A percentile compares a stretch with the other conserved stretches of the same genome.
Evolutionary conservation across 2,113 vertebrate genomes (phyloP).

Genomic region (Ariopsis seemanni): DNA sequence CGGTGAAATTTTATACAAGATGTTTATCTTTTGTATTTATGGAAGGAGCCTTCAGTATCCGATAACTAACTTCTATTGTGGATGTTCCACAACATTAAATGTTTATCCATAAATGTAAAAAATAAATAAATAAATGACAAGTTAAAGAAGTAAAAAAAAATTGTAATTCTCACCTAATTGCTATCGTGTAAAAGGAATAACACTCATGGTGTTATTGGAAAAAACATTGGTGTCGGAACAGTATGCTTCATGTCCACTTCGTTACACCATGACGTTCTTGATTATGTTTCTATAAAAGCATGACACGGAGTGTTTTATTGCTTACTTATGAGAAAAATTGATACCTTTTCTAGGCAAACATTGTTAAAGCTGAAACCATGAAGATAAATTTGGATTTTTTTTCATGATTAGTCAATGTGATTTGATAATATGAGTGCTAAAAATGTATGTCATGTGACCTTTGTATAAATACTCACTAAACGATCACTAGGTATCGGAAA

Average conservation of each 20-base stretch:
- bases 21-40: too few species aligned
- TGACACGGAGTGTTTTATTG: not conserved
- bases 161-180: too few species aligned
- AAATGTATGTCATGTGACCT: not conserved
- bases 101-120: too few species aligned
- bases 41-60: too few species aligned
- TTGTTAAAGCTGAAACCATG: not conserved
- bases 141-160: too few species aligned
- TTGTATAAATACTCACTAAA: not conserved
- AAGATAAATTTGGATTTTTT: not conserved
- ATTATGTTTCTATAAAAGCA: not conserved
- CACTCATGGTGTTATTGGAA: not conserved
- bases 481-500: not conserved
- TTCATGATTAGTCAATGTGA: not conserved
- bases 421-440: not conserved
- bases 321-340: not conserved
- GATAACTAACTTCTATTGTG: too few species aligned
- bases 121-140: too few species aligned
- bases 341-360: not conserved
- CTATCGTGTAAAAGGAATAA: not conserved
- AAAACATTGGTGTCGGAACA: not conserved
- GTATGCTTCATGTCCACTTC: too few species aligned
- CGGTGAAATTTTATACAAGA: too few species aligned
- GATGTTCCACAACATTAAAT: too few species aligned
- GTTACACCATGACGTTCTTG: not conserved